A percentile compares a stretch with the other conserved stretches of the same genome.
Conservation (phyloP, 2,797 vertebrate genomes). For the Carcharodon carcharias region DNA sequence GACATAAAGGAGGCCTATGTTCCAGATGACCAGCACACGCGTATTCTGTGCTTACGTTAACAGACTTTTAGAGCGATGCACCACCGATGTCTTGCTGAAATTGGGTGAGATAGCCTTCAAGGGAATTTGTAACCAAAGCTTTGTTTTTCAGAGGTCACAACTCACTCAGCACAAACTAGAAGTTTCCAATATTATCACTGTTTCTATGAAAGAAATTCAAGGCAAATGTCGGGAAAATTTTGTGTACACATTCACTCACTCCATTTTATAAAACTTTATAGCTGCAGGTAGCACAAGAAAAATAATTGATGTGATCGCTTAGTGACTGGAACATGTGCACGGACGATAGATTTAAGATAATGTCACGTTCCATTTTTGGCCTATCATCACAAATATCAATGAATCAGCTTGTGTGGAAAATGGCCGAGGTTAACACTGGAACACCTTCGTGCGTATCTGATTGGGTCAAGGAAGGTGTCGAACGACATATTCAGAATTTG, state of each 20-base stretch:
- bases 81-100: background rate
- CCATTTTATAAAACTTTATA: background rate
- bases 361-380: background rate
- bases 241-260: background rate
- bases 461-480: background rate
- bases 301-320: background rate
- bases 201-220: background rate
- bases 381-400: background rate
- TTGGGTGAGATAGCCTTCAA: background rate
- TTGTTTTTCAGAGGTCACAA: background rate
- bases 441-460: background rate
- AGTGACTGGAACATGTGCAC: background rate
- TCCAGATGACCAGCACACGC: background rate
- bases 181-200: background rate
- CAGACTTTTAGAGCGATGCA: background rate
- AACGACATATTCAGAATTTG: background rate
- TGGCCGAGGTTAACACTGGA: background rate
- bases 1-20: fast-evolving
- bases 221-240: background rate
- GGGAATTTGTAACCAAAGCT: too few relatives aligned
- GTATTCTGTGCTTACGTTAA: background rate
- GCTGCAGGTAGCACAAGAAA: background rate
- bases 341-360: background rate
- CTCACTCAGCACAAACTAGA: too few relatives aligned
- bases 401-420: background rate